These are phyloP conservation scores for Cybosia mesomella DNA, from an alignment of 2,888 invertebrate genomes.

Conservation along the genomic window DNA sequence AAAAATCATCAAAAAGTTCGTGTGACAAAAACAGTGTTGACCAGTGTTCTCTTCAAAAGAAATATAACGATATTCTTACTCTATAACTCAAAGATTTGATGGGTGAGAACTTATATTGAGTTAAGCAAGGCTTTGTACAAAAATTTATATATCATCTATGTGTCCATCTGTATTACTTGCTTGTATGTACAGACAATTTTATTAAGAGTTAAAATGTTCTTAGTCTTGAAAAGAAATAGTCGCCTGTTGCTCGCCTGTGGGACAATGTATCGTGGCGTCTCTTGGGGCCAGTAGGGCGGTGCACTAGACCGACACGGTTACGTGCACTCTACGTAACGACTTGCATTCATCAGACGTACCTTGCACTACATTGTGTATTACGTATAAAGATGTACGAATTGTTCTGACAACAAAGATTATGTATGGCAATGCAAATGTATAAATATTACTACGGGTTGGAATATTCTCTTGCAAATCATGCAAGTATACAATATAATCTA, in stretches of 20 bases:
- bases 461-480: not conserved
- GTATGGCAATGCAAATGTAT: too few relatives aligned
- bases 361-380: not conserved
- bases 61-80: too few relatives aligned
- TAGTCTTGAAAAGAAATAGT: conserved; percentile 35
- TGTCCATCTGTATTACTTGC: too few relatives aligned
- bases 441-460: not conserved
- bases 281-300: conserved; percentile 50
- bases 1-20: too few relatives aligned
- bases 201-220: conserved; percentile 11
- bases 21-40: too few relatives aligned
- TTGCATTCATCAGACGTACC: conserved; percentile 60
- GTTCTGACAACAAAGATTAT: not conserved
- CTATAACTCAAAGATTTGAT: too few relatives aligned
- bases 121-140: too few relatives aligned
- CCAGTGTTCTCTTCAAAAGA: too few relatives aligned
- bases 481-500: not conserved
- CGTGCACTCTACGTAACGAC: conserved; percentile 75
- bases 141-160: too few relatives aligned
- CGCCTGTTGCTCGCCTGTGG: conserved; percentile 46
- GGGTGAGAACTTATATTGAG: too few relatives aligned
- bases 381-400: not conserved
- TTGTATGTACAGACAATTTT: too few relatives aligned
- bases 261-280: conserved; percentile 42
- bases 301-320: conserved; percentile 55